Evolutionary conservation across 2,113 vertebrate genomes (phyloP), one percentile per base, ranked within the genome.

Genomic region (Chlorodrepanis virens): DNA sequence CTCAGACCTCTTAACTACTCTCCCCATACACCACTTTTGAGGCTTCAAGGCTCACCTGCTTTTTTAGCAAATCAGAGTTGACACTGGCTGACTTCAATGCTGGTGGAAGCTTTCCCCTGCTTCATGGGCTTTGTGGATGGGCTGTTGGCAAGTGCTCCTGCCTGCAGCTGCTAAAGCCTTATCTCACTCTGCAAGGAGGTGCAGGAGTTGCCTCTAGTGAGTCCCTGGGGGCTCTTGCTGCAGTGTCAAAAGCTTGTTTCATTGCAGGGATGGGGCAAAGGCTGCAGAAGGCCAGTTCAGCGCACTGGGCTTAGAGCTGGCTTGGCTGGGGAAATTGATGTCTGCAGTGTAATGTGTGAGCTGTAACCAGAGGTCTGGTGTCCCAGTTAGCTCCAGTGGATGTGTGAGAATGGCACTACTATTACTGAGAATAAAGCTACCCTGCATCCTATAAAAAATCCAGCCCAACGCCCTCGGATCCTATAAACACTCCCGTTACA

Each of bases 1-100:
- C 83, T 95, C 69, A 56, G 93, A 49, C 60, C 78, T 94, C 92
- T 89, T 61, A 20, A 70, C 93, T 89, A 40, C 28, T 77, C 37
- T 78, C 80, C 40, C 79, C 60, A 77, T 54, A 87, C 40, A 33
- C 78, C 44, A 56, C 86, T 90, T 95, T 14, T 37, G 77, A 96
- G 87, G 81, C 35, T 94, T 87, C 77, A 88, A 90, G 89, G 65
- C 65, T 95, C 57, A 76, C 92, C 39, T 78, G 74, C 63, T 83
- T 94, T 96, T 96, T 92, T 60, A 93, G 80, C 35, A 95, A 96
- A 84, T 92, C 71, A 71, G 83, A 91, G 72, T 50, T 95, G 72
- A 64, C 53, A 89, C n/a, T 72, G 87, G 63, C 80, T 95, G 85
- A 20, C 53, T 92, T 77, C 29, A 37, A 0, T 2, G 4, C 13